These are phyloP conservation scores for Geotrypetes seraphini DNA, from an alignment of 2,797 vertebrate species.

Conservation along the genomic window DNA sequence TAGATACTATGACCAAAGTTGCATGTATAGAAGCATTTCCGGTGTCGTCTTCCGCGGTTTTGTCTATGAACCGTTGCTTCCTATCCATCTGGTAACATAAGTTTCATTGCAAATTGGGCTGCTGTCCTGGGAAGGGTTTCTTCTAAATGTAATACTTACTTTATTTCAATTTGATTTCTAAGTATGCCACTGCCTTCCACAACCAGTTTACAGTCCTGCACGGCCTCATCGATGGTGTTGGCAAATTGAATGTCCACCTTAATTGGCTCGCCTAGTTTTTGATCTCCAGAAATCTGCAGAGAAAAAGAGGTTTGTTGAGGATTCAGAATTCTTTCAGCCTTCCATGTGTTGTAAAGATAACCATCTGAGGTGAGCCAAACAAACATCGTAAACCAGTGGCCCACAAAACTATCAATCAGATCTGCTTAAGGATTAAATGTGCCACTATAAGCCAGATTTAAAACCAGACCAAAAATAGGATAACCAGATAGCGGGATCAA, in stretches of 20 bases:
- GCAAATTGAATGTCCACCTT: conserved; percentile 14
- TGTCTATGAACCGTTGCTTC: too few relatives aligned
- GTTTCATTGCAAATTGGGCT: too few relatives aligned
- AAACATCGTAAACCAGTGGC: neutral
- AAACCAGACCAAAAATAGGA: too few relatives aligned
- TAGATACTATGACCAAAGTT: too few relatives aligned
- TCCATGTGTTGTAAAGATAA: neutral
- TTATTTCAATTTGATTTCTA: neutral
- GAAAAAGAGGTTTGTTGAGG: neutral
- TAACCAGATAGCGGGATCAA: too few relatives aligned
- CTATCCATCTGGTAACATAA: too few relatives aligned
- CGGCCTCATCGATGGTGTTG: conserved; percentile 8
- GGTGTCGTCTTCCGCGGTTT: too few relatives aligned
- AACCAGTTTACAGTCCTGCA: conserved; percentile 11
- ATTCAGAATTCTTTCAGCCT: neutral
- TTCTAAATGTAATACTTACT: conserved; percentile 15
- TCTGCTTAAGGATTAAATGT: too few relatives aligned
- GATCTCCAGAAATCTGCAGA: conserved; percentile 12
- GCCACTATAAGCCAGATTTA: too few relatives aligned
- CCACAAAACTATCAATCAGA: neutral
- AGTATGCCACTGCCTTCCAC: conserved; percentile 33
- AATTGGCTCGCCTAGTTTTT: conserved; percentile 13
- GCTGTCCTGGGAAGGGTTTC: too few relatives aligned
- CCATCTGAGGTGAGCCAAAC: neutral
- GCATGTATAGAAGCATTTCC: too few relatives aligned